Evolutionary conservation across 2,888 invertebrate species (phyloP), one percentile per base, ranked within the genome.

Genomic region (Tribolium freemani): DNA sequence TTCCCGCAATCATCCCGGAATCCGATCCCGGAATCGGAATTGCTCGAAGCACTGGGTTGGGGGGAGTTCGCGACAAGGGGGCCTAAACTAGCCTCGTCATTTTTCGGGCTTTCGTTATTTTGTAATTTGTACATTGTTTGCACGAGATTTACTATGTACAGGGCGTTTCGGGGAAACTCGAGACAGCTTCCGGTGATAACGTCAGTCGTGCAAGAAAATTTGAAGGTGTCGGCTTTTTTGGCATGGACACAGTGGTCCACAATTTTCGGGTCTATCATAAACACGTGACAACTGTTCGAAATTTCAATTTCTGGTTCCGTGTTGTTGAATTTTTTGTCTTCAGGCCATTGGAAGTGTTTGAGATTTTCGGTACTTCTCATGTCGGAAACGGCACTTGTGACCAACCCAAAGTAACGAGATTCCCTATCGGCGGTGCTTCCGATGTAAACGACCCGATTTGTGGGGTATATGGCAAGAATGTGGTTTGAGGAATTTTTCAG

Each of bases 21-120:
- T 0, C 97, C 97, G 73, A 98, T 96, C 0, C 98, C 97, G 1
- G 97, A 97, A 84, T 98, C 98, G 69, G 96, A 96, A 85, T 97
- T 97, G 79, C 96, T 96, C 0, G 96, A 96, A 13, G 95, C 94
- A 83, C 95, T 95, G 0, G 95, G 95, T 78, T 95, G 95, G 0
- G 96, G 95, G 0, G 96, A 96, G 80, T 93, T 92, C 0, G 93
- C 93, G 0, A 91, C 86, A 53, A 90, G 87, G 66, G 89, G 89
- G 30, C 88, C 88, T 11, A 87, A 87, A 68, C 89, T 88, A 3
- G 70, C 56, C 45, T 82, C 82, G 20, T 80, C 75, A 63, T 69
- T 16, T 73, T 75, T 68, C 57, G 76, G 72, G 26, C 74, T 72
- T 30, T 78, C 78, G 66, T 77, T 78, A 45, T 88, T 88, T 76